Conservation (phyloP, 2,888 invertebrate genomes). For the Parnassius apollo region DNA sequence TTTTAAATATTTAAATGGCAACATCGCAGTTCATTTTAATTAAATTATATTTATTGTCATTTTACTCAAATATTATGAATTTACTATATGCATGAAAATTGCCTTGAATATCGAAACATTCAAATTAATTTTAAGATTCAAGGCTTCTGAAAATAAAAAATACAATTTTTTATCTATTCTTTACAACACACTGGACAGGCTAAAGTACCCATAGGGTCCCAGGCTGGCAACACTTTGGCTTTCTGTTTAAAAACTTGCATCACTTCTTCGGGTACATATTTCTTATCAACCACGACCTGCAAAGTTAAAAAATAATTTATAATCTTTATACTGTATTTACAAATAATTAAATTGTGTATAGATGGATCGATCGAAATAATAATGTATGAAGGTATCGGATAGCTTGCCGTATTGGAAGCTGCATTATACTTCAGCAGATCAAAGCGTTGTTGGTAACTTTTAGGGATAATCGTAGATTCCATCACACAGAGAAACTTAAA, state of each 20-base stretch:
- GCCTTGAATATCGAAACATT: too few species aligned
- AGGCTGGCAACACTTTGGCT: constrained; percentile 91
- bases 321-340: neutral
- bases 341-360: neutral
- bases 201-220: constrained; percentile 96
- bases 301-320: constrained; percentile 20
- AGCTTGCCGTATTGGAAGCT: too few species aligned
- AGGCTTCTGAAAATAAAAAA: constrained; percentile 10
- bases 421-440: too few species aligned
- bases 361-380: neutral
- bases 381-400: too few species aligned
- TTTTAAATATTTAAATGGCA: too few species aligned
- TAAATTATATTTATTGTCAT: too few species aligned
- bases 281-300: constrained; percentile 91
- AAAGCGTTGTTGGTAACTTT: too few species aligned
- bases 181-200: constrained; percentile 74
- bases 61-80: too few species aligned
- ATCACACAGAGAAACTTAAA: too few species aligned
- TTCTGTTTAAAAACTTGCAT: constrained; percentile 88
- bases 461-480: too few species aligned
- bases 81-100: too few species aligned
- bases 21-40: too few species aligned
- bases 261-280: constrained; percentile 87
- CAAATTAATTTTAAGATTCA: neutral
- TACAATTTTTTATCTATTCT: constrained; percentile 38